Evolutionary conservation across 2,113 vertebrate genomes (phyloP), one percentile per base, ranked within the genome.

Genomic region (Salvelinus namaycush): DNA sequence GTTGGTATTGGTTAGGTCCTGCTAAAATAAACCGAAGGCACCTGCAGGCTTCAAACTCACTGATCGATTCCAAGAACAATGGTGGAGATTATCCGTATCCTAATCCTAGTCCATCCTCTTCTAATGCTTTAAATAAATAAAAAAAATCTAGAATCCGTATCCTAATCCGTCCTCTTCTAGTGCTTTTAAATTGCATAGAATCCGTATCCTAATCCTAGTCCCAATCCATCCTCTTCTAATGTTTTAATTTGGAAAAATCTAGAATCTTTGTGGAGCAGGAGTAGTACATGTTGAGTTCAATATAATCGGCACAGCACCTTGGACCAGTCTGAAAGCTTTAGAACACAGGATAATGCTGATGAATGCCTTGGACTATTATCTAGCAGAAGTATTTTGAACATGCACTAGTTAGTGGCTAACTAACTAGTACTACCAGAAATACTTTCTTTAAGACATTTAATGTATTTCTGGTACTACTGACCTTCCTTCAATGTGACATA

Each of bases 301-400:
- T 66, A 60, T 76, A 87, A 71, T 74, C 39, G 76, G 72, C 75
- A 84, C 26, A 81, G 74, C 81, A 80, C 73, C 69, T 77, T 13
- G 73, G 87, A 83, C 79, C 87, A 83, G 70, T 82, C 91, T 90
- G 89, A 87, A 93, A 92, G 65, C 89, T 89, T 88, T 75, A 84
- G 87, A 91, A 91, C 70, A 89, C 78, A 89, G 31, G 16, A 75
- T 44, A 44, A 44, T 12, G 39, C 39, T 67, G 83, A 84, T 82
- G 69, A 88, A 86, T 84, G n/a, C 83, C 68, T 65, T 69, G 27
- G 16, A 12, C 68, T 12, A 9, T 9, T 12, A 44, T 9, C 9
- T 11, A 4, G 20, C 16, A 22, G 29, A 68, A 39, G 18, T 18
- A 31, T 26, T 60, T 60, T 20, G 59, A 60, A 60, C 39, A 39